phyloP scores from a whole-genome alignment of 2,797 vertebrate genomes.

The Lutjanus campechanus region DNA sequence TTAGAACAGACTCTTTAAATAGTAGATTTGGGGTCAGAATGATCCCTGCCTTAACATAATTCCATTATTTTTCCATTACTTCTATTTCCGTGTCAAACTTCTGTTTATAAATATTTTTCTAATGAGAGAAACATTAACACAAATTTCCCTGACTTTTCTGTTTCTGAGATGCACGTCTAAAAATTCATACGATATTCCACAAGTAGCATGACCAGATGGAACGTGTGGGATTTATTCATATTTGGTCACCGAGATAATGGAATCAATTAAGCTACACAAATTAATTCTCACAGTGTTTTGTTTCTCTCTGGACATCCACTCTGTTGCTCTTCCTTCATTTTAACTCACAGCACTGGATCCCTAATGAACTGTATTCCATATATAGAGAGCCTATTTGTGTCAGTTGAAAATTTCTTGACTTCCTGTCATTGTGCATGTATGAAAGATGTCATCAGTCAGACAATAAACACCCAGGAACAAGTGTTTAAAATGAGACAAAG shows the following conservation, averaged over 20 bases:
- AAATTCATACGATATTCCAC: neutral
- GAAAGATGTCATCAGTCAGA: constrained; percentile 34
- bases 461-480: constrained; percentile 27
- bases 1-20: neutral
- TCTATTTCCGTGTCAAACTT: neutral
- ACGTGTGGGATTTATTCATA: constrained; percentile 3
- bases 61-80: neutral
- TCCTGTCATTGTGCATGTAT: constrained; percentile 51
- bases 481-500: constrained; percentile 16
- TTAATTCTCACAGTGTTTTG: neutral
- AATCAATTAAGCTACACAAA: neutral
- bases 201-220: neutral
- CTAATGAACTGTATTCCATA: constrained; percentile 7
- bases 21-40: too few relatives aligned
- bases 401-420: constrained; percentile 46
- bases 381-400: constrained; percentile 17
- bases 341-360: neutral
- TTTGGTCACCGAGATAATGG: neutral
- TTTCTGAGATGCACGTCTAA: neutral
- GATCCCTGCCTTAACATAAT: too few relatives aligned
- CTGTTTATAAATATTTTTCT: neutral
- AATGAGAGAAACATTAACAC: neutral
- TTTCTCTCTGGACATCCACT: constrained; percentile 1
- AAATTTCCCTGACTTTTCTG: neutral
- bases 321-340: neutral